Conservation (phyloP, 2,888 invertebrate species). For the Temnothorax rugatulus region DNA sequence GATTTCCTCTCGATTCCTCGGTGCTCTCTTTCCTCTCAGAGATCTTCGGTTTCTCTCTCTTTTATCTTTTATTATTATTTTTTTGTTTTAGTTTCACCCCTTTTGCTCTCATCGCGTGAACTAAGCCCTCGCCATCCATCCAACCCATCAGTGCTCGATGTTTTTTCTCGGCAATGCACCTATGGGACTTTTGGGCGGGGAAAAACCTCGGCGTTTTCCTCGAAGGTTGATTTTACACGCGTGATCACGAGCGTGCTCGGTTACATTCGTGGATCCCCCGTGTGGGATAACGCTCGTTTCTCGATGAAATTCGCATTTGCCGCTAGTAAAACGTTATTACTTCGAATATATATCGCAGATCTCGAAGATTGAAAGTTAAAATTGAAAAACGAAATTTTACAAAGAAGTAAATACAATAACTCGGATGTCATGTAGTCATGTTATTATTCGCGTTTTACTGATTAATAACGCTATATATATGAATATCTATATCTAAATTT, state of each 20-base stretch:
- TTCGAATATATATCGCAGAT: neutral
- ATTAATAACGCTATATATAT: neutral
- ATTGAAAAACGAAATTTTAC: constrained; percentile 1
- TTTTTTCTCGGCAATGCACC: constrained; percentile 82
- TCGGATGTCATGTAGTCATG: neutral
- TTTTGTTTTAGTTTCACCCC: constrained; percentile 33
- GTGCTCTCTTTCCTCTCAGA: constrained; percentile 12
- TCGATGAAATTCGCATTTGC: constrained; percentile 1
- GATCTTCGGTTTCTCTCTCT: constrained; percentile 10
- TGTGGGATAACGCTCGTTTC: constrained; percentile 27
- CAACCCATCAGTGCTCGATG: constrained; percentile 80
- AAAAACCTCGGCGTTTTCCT: constrained; percentile 25
- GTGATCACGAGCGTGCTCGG: constrained; percentile 34
- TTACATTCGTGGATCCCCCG: constrained; percentile 11
- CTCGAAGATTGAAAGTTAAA: constrained; percentile 10
- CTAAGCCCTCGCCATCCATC: constrained; percentile 82
- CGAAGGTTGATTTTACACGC: constrained; percentile 20
- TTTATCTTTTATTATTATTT: constrained; percentile 23
- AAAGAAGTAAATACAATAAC: constrained; percentile 3
- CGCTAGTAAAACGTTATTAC: constrained; percentile 7
- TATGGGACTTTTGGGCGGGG: constrained; percentile 74
- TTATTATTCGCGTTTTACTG: neutral
- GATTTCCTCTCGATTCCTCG: constrained; percentile 46
- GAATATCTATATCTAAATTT: neutral
- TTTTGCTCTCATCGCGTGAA: constrained; percentile 70